phyloP scores from a whole-genome alignment of 2,888 invertebrate species.

The Rambutsinella grinnellia region DNA sequence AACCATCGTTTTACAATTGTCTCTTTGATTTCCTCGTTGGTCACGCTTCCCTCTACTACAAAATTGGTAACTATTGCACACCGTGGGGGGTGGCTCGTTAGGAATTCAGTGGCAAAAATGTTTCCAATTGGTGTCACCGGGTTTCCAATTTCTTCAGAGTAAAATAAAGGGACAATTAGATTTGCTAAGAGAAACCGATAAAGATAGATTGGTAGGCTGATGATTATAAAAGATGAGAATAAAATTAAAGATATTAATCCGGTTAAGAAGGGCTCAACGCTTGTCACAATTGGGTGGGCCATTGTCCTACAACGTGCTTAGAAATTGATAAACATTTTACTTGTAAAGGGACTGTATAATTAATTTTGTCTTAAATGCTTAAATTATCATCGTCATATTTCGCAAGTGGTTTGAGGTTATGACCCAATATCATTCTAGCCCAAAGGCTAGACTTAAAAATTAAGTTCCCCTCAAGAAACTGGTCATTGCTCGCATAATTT shows the following conservation, averaged over 20 bases:
- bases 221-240: background rate
- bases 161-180: background rate
- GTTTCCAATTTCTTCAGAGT: background rate
- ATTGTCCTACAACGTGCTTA: too few relatives aligned
- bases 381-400: too few relatives aligned
- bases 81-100: slow-evolving; percentile 8
- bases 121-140: slow-evolving; percentile 13
- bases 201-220: slow-evolving; percentile 16
- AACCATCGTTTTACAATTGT: background rate
- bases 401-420: too few relatives aligned
- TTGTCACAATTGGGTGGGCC: too few relatives aligned
- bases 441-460: too few relatives aligned
- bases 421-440: too few relatives aligned
- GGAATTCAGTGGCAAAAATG: slow-evolving; percentile 19
- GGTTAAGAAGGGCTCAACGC: too few relatives aligned
- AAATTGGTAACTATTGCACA: slow-evolving; percentile 16
- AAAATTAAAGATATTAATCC: background rate
- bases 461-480: too few relatives aligned
- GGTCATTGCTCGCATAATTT: too few relatives aligned
- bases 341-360: too few relatives aligned
- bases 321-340: too few relatives aligned
- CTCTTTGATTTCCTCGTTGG: background rate
- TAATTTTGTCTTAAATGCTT: too few relatives aligned
- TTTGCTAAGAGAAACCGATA: slow-evolving; percentile 14
- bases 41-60: slow-evolving; percentile 5